Base-by-base conservation (phyloP, 1,140 invertebrate species). In the Heliconius hewitsoni region DNA sequence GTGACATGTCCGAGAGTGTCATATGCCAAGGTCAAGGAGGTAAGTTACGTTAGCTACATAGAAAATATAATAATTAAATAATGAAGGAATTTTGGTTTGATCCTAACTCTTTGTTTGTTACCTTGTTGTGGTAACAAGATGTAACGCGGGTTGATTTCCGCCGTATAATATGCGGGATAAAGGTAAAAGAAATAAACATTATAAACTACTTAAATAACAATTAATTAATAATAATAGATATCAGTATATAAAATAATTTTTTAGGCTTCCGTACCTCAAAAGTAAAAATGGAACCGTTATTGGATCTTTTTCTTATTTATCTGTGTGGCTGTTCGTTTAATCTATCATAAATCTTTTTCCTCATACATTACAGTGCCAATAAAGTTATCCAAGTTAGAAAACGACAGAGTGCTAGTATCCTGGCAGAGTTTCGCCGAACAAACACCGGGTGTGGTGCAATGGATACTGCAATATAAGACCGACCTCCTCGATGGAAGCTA, bases 11-110 rank as follows among this genome's bases (percentile, higher is more conserved):
- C 0, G 85, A 92, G 8, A 85, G 83, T 30, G 91, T 94, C 42
- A 76, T 87, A 16, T 95, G 94, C 73, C 91, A 94, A 71, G 94
- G 93, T 8, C 94, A 95, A 84, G 94, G 94, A 84, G 91, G 93
- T 94, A 81, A 82, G 80, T 72, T 42, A n/a, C 13, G 1, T 18
- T 71, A 11, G 9, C 3, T 23, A 27, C 8, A 23, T 9, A 46
- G 42, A 46, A 46, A 4, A 46, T 2, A 16, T 16, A 16, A 46
- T 46, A 46, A 4, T 46, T 46, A 16, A 46, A 46, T 46, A 46
- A 46, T 16, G 3, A 46, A 13, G 0, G 42, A 8, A 16, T 60
- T 60, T 9, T 23, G 5, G 1, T 52, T 52, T 19, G 8, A 52
- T 19, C 8, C 13, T 9, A 3, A 46, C 8, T 60, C 19, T 60